Evolutionary conservation across 2,888 invertebrate genomes (phyloP).

Genomic region (Volucella bombylans): DNA sequence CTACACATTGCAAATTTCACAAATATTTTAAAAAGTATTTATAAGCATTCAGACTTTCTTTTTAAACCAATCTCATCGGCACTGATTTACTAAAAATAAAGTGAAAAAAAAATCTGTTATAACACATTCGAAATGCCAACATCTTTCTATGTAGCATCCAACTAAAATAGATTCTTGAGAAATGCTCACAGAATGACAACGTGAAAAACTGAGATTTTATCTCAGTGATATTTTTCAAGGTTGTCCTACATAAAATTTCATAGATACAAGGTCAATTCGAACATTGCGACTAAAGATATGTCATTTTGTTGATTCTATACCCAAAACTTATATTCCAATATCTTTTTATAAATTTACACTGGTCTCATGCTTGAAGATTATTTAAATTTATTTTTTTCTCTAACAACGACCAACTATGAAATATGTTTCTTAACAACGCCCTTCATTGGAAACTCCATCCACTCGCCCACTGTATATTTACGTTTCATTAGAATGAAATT

Average conservation of each 20-base stretch:
- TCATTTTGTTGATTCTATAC: background rate
- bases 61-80: no score
- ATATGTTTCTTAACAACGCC: slow-evolving; percentile 36
- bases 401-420: slow-evolving; percentile 37
- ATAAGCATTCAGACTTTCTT: no score
- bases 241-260: slow-evolving; percentile 37
- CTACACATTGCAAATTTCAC: no score
- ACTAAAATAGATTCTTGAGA: slow-evolving; percentile 24
- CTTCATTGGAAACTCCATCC: background rate
- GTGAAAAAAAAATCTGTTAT: background rate
- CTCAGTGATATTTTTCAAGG: slow-evolving; percentile 38
- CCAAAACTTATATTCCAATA: slow-evolving; percentile 28
- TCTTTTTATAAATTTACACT: no score
- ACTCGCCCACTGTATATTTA: background rate
- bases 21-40: no score
- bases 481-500: slow-evolving; percentile 61
- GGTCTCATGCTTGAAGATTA: no score
- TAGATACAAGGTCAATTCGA: slow-evolving; percentile 41
- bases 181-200: slow-evolving; percentile 5
- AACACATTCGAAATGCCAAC: slow-evolving; percentile 25
- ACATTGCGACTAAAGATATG: slow-evolving; percentile 2
- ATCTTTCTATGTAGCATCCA: slow-evolving; percentile 21
- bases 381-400: background rate
- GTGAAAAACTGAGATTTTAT: background rate
- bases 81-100: slow-evolving; percentile 6